A percentile compares a stretch with the other conserved stretches of the same genome.
Evolutionary conservation across 2,888 invertebrate species (phyloP).

Genomic region (Amphimallon solstitiale): DNA sequence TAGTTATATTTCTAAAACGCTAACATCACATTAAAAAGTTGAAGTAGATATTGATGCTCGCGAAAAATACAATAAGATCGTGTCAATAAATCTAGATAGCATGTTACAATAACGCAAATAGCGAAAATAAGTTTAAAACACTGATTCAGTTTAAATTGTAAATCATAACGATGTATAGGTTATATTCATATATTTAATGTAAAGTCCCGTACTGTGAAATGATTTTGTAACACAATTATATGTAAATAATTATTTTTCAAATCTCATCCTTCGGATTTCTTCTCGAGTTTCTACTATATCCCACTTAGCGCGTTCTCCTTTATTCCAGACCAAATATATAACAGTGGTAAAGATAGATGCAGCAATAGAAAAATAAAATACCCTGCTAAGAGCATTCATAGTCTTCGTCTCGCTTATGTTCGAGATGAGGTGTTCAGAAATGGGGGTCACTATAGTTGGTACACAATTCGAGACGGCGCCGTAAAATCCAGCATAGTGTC

Average conservation of each 20-base stretch:
- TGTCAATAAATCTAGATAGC: too few relatives aligned
- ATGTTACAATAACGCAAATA: too few relatives aligned
- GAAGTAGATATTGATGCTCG: too few relatives aligned
- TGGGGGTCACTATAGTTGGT: neutral
- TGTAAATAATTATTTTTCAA: neutral
- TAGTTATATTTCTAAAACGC: too few relatives aligned
- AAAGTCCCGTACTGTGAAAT: too few relatives aligned
- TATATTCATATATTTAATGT: too few relatives aligned
- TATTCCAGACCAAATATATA: constrained; percentile 14
- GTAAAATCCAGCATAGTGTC: constrained; percentile 18
- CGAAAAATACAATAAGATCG: too few relatives aligned
- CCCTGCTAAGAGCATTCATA: neutral
- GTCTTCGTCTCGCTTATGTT: neutral
- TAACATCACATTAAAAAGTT: too few relatives aligned
- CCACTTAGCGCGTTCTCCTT: constrained; percentile 8
- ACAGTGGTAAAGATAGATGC: neutral
- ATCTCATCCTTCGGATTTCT: neutral
- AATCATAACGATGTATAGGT: too few relatives aligned
- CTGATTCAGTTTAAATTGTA: too few relatives aligned
- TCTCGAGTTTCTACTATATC: neutral
- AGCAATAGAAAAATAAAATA: constrained; percentile 6
- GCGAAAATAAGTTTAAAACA: too few relatives aligned
- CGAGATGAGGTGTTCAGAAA: neutral
- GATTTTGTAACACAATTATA: too few relatives aligned
- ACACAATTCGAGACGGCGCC: neutral